Percentiles rank a stretch among this genome's conserved stretches.
Conservation (phyloP, 1,140 invertebrate genomes). For the Grapholita molesta region DNA sequence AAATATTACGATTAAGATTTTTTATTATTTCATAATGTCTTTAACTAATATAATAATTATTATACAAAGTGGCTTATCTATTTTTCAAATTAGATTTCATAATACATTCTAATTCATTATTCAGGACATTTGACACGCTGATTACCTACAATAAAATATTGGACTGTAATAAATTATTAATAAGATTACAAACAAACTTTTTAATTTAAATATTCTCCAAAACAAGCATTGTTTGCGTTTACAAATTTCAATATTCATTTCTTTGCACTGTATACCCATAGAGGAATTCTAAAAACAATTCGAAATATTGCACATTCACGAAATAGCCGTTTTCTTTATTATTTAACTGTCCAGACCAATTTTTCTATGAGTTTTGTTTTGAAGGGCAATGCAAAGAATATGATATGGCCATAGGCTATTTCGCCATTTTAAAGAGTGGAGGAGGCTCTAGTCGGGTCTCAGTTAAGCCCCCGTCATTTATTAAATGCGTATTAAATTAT, state of each 20-base stretch:
- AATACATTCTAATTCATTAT: slow-evolving; percentile 44
- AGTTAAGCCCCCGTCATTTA: background rate
- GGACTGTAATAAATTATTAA: slow-evolving; percentile 31
- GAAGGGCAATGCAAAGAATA: background rate
- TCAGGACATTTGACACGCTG: slow-evolving; percentile 63
- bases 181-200: slow-evolving; percentile 46
- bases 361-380: background rate
- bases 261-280: background rate
- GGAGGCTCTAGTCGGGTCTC: background rate
- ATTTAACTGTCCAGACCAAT: too few species aligned
- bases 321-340: too few species aligned
- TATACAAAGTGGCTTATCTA: slow-evolving; percentile 66
- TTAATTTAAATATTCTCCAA: slow-evolving; percentile 27
- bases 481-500: background rate
- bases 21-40: slow-evolving; percentile 70
- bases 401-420: background rate
- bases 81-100: slow-evolving; percentile 52
- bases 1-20: slow-evolving; percentile 51
- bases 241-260: background rate
- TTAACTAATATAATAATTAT: slow-evolving; percentile 68
- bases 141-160: slow-evolving; percentile 39
- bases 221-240: background rate
- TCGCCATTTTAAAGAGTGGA: background rate
- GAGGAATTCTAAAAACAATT: background rate
- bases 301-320: background rate